Conservation (phyloP, 2,888 invertebrate genomes). For the Prosopocoilus inquinatus region DNA sequence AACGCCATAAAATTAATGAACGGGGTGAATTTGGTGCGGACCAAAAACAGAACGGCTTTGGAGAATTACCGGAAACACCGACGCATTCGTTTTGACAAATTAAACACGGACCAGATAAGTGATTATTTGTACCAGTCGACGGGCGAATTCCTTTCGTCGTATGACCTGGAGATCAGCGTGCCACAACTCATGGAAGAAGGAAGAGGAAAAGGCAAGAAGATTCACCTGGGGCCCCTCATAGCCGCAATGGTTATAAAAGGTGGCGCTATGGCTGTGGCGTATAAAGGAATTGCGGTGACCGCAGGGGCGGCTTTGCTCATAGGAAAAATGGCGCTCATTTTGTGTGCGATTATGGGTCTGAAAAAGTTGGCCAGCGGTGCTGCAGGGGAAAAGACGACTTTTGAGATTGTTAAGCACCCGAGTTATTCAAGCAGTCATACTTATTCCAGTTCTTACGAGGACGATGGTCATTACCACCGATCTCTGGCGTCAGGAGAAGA, state of each 20-base stretch:
- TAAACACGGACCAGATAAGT: constrained; percentile 62
- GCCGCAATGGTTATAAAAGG: constrained; percentile 71
- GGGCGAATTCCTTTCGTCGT: constrained; percentile 60
- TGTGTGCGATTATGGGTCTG: constrained; percentile 76
- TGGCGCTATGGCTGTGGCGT: constrained; percentile 70
- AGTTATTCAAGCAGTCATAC: constrained; percentile 75
- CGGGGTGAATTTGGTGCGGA: constrained; percentile 20
- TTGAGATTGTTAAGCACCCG: constrained; percentile 85
- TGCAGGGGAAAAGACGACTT: constrained; percentile 75
- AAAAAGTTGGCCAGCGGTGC: constrained; percentile 71
- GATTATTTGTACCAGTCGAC: constrained; percentile 58
- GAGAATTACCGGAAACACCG: background rate
- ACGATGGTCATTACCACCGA: constrained; percentile 26
- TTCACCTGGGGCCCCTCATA: constrained; percentile 65
- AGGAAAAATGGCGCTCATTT: constrained; percentile 75
- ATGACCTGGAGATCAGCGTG: constrained; percentile 50
- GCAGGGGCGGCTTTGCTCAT: constrained; percentile 77
- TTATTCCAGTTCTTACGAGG: constrained; percentile 65
- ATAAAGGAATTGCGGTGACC: constrained; percentile 71
- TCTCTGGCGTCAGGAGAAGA: constrained; percentile 16
- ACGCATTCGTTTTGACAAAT: constrained; percentile 34
- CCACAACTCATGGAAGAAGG: constrained; percentile 53
- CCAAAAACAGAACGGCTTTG: background rate
- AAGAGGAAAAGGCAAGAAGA: constrained; percentile 63
- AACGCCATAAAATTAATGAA: constrained; percentile 55